Base-by-base conservation (phyloP, 2,888 invertebrate genomes). In the Chaetogeoica ovagalla region DNA sequence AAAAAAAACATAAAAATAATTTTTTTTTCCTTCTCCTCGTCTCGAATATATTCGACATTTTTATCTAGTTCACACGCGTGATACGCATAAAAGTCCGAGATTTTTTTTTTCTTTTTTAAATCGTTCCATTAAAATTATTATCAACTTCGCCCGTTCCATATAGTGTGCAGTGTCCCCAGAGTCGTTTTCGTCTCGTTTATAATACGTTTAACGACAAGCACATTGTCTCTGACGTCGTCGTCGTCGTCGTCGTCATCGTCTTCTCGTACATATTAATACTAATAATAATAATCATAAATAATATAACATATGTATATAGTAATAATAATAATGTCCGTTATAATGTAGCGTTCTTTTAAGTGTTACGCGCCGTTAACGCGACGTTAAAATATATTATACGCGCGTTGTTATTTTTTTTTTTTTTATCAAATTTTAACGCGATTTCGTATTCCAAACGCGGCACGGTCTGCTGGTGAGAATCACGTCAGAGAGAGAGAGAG, bases 41-140 rank as follows among this genome's bases (percentile, higher is more conserved):
- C 13, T 48, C 48, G n/a, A 13, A 4, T 30, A 30, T 30, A 30
- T 30, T 48, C 43, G 15, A 23, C 1, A 9, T 30, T 23, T 68
- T 23, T 17, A 23, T 48, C 30, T 30, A 1, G 30, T 48, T 15
- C 21, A 15, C 48, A 48, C 43, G 48, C 59, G 2, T 17, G 23
- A 15, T 48, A 48, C 43, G 48, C 59, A 6, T 17, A 23, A 8
- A 11, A 23, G 5, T 48, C 52, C 11, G 73, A 63, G 52, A 30
- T 30, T 30, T 30, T 30, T 30, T 30, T 30, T 30, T 4, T 30
- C 30, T 30, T 30, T 4, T 30, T 30, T 4, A 55, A 30, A 1
- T 30, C 21, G n/a, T 6, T 11, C 55, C 55, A 17, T 74, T 65
- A 74, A 74, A 74, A 74, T 74, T 39, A 65, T 74, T 11, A 52